A percentile compares a stretch with the other conserved stretches of the same genome.
Conservation (phyloP, 2,888 invertebrate species). For the Sphecodes monilicornis region DNA sequence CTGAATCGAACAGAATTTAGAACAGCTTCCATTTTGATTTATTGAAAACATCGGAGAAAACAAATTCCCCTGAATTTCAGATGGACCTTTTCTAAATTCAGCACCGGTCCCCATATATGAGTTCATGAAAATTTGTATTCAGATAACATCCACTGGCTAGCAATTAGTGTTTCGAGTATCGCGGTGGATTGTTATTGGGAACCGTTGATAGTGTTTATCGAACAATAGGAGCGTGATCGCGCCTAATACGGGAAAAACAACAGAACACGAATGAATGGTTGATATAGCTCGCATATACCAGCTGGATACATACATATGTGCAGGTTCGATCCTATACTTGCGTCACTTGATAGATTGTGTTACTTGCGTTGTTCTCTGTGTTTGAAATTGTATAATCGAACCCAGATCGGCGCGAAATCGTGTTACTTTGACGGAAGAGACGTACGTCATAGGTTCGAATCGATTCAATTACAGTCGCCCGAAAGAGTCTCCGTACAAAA, state of each 20-base stretch:
- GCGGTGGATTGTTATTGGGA: neutral
- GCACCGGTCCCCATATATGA: neutral
- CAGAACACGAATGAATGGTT: slow-evolving; percentile 6
- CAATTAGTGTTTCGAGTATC: neutral
- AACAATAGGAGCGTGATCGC: neutral
- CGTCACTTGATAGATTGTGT: slow-evolving; percentile 28
- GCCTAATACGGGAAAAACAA: neutral
- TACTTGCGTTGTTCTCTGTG: slow-evolving; percentile 15
- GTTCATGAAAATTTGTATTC: neutral
- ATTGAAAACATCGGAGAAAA: no score
- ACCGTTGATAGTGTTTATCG: neutral
- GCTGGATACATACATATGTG: neutral
- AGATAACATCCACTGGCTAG: neutral
- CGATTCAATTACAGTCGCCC: neutral
- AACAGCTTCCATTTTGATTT: neutral
- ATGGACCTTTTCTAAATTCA: no score
- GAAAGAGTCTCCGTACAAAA: neutral
- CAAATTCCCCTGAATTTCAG: neutral
- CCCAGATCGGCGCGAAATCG: slow-evolving; percentile 3
- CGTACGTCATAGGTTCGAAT: slow-evolving; percentile 3
- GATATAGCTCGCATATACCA: neutral
- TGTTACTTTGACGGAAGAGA: slow-evolving; percentile 26
- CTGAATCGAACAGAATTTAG: neutral
- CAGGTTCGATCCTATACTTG: slow-evolving; percentile 9
- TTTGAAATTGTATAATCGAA: slow-evolving; percentile 44